phyloP scores from a whole-genome alignment of 2,888 invertebrate species.

The Drosophila rubida region DNA sequence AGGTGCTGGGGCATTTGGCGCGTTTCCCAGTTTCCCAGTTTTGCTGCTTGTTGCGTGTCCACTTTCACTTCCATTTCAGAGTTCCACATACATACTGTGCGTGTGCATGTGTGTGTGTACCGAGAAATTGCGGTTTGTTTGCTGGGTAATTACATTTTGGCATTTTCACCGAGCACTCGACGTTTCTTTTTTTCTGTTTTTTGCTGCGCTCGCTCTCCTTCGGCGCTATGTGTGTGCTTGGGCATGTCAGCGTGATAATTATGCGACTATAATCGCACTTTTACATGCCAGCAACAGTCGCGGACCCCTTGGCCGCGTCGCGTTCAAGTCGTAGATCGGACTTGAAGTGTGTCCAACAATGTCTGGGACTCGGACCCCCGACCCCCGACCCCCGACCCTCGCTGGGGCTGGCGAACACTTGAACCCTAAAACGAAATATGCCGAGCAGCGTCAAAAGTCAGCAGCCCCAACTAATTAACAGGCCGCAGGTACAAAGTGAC shows the following conservation, averaged over 20 bases:
- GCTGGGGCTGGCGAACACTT: conserved; percentile 52
- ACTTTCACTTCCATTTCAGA: conserved; percentile 75
- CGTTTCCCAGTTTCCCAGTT: conserved; percentile 45
- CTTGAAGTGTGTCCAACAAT: conserved; percentile 37
- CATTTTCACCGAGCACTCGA: conserved; percentile 62
- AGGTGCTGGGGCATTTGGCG: conserved; percentile 59
- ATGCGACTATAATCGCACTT: conserved; percentile 81
- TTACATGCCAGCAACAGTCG: conserved; percentile 70
- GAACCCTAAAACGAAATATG: conserved; percentile 77
- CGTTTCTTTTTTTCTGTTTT: conserved; percentile 3
- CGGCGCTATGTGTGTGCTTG: conserved; percentile 42
- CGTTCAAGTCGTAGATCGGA: neutral
- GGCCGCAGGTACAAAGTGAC: conserved; percentile 71
- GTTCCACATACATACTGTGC: conserved; percentile 17
- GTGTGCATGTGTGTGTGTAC: conserved; percentile 57
- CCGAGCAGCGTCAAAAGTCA: conserved; percentile 75
- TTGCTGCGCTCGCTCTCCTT: neutral
- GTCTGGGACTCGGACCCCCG: conserved; percentile 24
- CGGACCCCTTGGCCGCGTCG: neutral
- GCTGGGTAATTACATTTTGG: conserved; percentile 79
- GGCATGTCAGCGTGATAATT: conserved; percentile 80
- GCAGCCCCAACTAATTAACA: conserved; percentile 77
- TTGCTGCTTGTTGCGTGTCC: conserved; percentile 77
- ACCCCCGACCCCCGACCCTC: neutral
- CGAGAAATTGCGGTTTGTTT: conserved; percentile 79